These are phyloP conservation scores for Mastacembelus armatus DNA, from an alignment of 2,797 vertebrate species.

Conservation along the genomic window DNA sequence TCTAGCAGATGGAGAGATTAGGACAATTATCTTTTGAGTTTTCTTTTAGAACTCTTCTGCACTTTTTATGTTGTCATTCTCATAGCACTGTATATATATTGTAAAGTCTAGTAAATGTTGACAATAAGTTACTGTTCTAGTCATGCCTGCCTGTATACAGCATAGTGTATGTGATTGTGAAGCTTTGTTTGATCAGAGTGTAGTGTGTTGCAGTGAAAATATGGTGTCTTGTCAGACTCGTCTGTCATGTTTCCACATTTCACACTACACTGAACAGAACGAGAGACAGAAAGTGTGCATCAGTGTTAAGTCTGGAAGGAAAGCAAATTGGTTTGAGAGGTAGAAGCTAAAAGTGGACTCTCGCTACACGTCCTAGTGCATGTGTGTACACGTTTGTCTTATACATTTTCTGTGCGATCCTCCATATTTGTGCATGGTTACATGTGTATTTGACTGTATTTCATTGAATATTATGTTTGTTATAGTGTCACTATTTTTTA, in stretches of 20 bases:
- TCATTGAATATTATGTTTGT: neutral
- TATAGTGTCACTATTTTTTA: too few relatives aligned
- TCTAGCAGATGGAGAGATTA: too few relatives aligned
- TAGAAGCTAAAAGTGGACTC: conserved; percentile 22
- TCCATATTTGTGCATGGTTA: neutral
- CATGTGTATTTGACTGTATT: conserved; percentile 12
- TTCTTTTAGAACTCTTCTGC: too few relatives aligned
- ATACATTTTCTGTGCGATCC: conserved; percentile 1
- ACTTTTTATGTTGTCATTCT: too few relatives aligned
- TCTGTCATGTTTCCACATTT: conserved; percentile 65
- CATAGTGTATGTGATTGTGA: neutral
- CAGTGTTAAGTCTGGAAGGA: conserved; percentile 26
- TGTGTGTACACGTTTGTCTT: neutral
- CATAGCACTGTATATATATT: too few relatives aligned
- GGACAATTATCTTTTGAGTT: too few relatives aligned
- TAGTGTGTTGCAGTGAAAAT: conserved; percentile 16
- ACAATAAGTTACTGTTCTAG: too few relatives aligned
- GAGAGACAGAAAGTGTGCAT: conserved; percentile 11
- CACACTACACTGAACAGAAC: conserved; percentile 44
- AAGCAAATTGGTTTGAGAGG: conserved; percentile 38
- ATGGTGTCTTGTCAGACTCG: conserved; percentile 19
- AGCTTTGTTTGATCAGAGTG: conserved; percentile 5
- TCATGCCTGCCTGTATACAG: too few relatives aligned
- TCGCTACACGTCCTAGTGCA: conserved; percentile 15
- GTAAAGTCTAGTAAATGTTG: too few relatives aligned